Percentiles rank a stretch among this genome's conserved stretches.
These are phyloP conservation scores for Chloroceryle inda DNA, from an alignment of 2,797 vertebrate genomes.

Conservation along the genomic window DNA sequence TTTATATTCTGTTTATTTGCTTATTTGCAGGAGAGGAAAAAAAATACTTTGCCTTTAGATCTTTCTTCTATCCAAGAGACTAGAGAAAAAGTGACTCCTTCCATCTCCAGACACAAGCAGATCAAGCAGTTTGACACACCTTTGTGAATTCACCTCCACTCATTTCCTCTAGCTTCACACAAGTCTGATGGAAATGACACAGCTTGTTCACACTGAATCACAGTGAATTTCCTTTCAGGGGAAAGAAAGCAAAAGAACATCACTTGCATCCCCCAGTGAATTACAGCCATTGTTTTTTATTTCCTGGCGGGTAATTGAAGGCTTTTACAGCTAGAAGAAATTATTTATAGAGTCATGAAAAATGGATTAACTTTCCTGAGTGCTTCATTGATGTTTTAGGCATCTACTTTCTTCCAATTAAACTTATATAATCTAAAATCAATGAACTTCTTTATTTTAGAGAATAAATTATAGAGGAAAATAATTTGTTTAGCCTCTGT, in stretches of 20 bases:
- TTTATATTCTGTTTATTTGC: neutral
- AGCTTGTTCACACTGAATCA: slow-evolving; percentile 12
- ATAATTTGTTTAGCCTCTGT: slow-evolving; percentile 41
- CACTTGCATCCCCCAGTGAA: slow-evolving; percentile 31
- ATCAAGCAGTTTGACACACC: neutral
- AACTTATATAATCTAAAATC: slow-evolving; percentile 66
- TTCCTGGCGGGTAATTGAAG: slow-evolving; percentile 66
- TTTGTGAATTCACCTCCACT: slow-evolving; percentile 17
- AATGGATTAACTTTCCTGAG: slow-evolving; percentile 58
- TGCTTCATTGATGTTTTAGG: slow-evolving; percentile 49
- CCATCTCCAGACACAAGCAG: neutral
- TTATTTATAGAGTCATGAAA: slow-evolving; percentile 67
- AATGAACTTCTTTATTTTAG: slow-evolving; percentile 42
- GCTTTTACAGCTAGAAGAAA: slow-evolving; percentile 57
- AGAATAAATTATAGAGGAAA: slow-evolving; percentile 39
- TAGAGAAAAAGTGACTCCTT: neutral
- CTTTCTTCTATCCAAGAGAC: neutral
- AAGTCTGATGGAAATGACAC: slow-evolving; percentile 17
- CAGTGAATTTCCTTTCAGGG: slow-evolving; percentile 17
- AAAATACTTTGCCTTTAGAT: neutral
- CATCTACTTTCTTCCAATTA: slow-evolving; percentile 54
- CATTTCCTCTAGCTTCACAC: neutral
- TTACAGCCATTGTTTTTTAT: slow-evolving; percentile 59
- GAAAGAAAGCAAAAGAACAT: neutral
- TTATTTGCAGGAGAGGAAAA: neutral